These are phyloP conservation scores for Drosophila virilis DNA, from an alignment of 1,140 invertebrate genomes.

Conservation along the genomic window DNA sequence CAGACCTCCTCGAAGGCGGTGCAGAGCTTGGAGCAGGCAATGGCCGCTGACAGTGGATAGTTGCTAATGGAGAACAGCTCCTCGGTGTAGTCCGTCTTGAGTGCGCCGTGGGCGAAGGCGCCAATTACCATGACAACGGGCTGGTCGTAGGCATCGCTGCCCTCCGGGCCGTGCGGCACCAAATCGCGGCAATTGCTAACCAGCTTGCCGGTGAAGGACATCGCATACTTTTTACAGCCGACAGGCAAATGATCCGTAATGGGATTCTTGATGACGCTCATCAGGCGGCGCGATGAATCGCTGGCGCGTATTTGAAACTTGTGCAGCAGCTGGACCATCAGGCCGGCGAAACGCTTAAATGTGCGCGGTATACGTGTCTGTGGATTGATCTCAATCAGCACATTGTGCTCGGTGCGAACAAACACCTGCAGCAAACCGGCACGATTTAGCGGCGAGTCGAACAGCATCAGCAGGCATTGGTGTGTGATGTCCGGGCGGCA, in stretches of 20 bases:
- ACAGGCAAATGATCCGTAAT: conserved; percentile 97
- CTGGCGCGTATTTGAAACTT: conserved; percentile 96
- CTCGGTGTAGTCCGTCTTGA: conserved; percentile 96
- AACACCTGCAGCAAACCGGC: conserved; percentile 96
- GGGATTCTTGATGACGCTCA: conserved; percentile 99
- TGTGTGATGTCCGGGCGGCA: conserved; percentile 98
- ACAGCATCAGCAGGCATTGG: conserved; percentile 97
- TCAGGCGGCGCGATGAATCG: conserved; percentile 94
- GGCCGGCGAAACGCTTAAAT: conserved; percentile 98
- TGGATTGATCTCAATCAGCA: conserved; percentile 99
- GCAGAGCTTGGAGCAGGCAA: conserved; percentile 98
- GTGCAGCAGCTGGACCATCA: conserved; percentile 99
- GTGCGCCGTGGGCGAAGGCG: conserved; percentile 98
- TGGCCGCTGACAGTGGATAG: conserved; percentile 97
- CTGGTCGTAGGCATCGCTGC: conserved; percentile 86
- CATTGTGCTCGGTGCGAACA: conserved; percentile 98
- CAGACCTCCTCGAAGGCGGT: conserved; percentile 98
- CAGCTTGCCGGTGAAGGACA: conserved; percentile 94
- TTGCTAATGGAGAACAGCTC: conserved; percentile 96
- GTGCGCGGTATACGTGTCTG: conserved; percentile 99
- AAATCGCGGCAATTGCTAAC: conserved; percentile 91
- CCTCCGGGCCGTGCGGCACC: conserved; percentile 87
- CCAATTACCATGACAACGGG: conserved; percentile 97
- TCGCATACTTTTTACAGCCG: conserved; percentile 95
- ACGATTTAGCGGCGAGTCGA: conserved; percentile 97